Evolutionary conservation across 92 coral and sea anemone species (phyloP).

Genomic region (Plumapathes pennacea): DNA sequence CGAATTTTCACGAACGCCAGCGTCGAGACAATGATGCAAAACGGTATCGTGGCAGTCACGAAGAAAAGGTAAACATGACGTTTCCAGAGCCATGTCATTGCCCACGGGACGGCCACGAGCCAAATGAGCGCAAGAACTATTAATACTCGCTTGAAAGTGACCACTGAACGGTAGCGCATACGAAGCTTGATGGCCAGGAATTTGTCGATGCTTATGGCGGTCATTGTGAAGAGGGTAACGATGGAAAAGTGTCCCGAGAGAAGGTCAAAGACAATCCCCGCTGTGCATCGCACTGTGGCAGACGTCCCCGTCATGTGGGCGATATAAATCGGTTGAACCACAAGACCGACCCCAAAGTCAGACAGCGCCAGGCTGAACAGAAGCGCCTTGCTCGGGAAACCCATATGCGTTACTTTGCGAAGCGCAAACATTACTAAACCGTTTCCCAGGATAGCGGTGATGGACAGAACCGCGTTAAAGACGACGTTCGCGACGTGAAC

Average conservation of each 20-base stretch:
- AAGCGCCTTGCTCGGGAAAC: slow-evolving; percentile 1
- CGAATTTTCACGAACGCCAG: slow-evolving; percentile 5
- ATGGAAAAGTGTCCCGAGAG: slow-evolving; percentile 8
- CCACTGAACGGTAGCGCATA: slow-evolving; percentile 2
- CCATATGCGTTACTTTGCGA: not conserved
- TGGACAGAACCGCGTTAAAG: slow-evolving; percentile 2
- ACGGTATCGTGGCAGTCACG: not conserved
- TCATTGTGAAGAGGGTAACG: slow-evolving; percentile 8
- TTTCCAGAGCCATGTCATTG: slow-evolving; percentile 1
- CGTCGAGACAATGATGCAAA: not conserved
- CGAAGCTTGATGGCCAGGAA: slow-evolving; percentile 11
- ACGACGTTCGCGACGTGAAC: not conserved
- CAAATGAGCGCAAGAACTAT: not conserved
- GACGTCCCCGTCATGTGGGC: not conserved
- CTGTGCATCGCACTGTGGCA: not conserved
- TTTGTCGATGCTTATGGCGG: slow-evolving; percentile 8
- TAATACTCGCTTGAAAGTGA: not conserved
- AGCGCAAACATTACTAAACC: not conserved
- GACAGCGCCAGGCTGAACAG: slow-evolving; percentile 3
- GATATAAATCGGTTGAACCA: not conserved
- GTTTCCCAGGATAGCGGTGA: slow-evolving; percentile 8
- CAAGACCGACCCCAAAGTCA: slow-evolving; percentile 6
- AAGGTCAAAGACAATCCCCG: slow-evolving; percentile 2
- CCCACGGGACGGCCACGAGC: slow-evolving; percentile 6
- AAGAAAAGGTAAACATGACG: not conserved